These are phyloP conservation scores for Dasyurus viverrinus DNA, from an alignment of 2,113 vertebrate species.

Conservation along the genomic window DNA sequence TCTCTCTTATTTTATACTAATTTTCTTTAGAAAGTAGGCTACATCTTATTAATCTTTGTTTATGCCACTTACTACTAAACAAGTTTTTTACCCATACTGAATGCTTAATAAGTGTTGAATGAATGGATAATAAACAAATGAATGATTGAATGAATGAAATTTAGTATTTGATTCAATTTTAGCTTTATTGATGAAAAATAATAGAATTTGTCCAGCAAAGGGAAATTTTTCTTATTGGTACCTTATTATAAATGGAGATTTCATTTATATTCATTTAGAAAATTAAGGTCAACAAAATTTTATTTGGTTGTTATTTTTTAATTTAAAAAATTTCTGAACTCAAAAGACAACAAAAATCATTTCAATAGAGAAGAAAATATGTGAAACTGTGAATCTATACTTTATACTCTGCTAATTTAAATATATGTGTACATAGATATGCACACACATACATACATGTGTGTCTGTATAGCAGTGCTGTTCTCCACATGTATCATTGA, in stretches of 20 bases:
- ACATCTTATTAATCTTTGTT: not conserved
- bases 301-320: not conserved
- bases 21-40: not conserved
- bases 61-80: not conserved
- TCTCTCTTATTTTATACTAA: not conserved
- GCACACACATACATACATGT: not conserved
- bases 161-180: not conserved
- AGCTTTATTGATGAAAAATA: not conserved
- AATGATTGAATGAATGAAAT: not conserved
- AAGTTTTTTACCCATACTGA: not conserved
- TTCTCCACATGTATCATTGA: not conserved
- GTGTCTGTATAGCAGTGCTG: not conserved
- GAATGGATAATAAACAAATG: not conserved
- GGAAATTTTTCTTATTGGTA: not conserved
- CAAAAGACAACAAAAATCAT: not conserved
- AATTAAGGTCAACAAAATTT: not conserved
- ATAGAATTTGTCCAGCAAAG: not conserved
- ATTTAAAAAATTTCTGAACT: not conserved
- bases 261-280: not conserved
- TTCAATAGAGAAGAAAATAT: not conserved
- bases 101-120: not conserved
- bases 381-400: too few relatives aligned
- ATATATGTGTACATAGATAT: too few relatives aligned
- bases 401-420: too few relatives aligned
- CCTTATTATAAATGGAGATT: not conserved